phyloP scores from a whole-genome alignment of 2,888 invertebrate species.

The Xylophagus ater region DNA sequence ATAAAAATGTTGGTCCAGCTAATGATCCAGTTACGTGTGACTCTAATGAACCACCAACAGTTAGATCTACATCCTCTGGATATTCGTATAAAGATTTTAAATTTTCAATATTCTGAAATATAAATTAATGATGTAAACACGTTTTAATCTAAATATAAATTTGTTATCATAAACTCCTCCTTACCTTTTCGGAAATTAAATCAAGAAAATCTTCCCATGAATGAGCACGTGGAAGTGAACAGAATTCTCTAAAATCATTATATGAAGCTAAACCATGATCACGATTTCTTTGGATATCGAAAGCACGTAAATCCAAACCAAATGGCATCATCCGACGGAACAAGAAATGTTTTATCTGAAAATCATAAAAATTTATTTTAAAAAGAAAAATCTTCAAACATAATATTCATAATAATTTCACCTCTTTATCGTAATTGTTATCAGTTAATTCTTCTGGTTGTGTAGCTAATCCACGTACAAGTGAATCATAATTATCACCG shows the following conservation, averaged over 20 bases:
- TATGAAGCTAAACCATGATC: constrained; percentile 79
- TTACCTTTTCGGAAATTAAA: constrained; percentile 49
- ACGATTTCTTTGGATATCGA: constrained; percentile 75
- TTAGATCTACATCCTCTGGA: constrained; percentile 75
- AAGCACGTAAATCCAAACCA: constrained; percentile 68
- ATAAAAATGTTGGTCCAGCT: constrained; percentile 79
- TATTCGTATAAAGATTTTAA: constrained; percentile 54
- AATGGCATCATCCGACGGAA: constrained; percentile 60
- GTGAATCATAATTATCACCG: constrained; percentile 52
- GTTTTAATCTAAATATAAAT: constrained; percentile 1
- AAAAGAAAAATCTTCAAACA: not conserved
- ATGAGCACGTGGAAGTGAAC: constrained; percentile 57
- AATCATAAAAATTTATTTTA: constrained; percentile 14
- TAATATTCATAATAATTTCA: constrained; percentile 16
- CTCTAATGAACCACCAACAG: constrained; percentile 75
- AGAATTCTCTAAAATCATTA: constrained; percentile 62
- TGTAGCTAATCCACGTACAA: constrained; percentile 62
- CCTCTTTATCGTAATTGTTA: constrained; percentile 54
- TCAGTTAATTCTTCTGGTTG: constrained; percentile 70
- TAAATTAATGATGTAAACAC: constrained; percentile 37
- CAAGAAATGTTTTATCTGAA: constrained; percentile 52
- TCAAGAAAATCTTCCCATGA: constrained; percentile 60
- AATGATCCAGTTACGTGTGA: constrained; percentile 61
- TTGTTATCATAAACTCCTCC: constrained; percentile 22
- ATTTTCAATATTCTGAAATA: constrained; percentile 43